Conservation (phyloP, 2,888 invertebrate genomes). For the Matsumyia berberina region DNA sequence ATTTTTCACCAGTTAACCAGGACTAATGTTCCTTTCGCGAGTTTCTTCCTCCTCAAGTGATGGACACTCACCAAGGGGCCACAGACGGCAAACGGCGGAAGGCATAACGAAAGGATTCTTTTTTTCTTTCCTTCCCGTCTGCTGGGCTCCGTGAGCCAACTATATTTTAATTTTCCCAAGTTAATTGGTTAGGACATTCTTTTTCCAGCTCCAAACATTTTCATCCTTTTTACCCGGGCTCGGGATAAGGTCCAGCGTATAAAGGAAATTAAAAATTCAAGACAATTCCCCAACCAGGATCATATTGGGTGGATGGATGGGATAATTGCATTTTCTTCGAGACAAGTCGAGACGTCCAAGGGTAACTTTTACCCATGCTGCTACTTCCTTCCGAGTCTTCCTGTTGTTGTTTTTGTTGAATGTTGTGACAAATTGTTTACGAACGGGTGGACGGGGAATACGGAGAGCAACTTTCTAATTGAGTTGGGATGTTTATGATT, state of each 20-base stretch:
- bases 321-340: conserved; percentile 71
- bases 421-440: conserved; percentile 72
- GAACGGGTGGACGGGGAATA: conserved; percentile 32
- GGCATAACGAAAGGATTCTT: neutral
- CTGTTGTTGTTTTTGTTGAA: conserved; percentile 30
- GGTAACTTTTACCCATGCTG: conserved; percentile 36
- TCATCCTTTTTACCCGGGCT: neutral
- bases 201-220: neutral
- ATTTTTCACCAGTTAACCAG: conserved; percentile 72
- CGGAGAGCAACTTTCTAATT: conserved; percentile 56
- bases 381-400: too few relatives aligned
- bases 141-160: conserved; percentile 51
- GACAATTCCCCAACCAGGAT: conserved; percentile 64
- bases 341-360: conserved; percentile 31
- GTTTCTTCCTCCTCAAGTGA: conserved; percentile 41
- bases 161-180: conserved; percentile 72
- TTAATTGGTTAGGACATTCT: conserved; percentile 69
- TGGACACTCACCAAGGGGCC: conserved; percentile 32
- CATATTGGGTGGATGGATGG: conserved; percentile 51
- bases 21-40: conserved; percentile 67
- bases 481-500: conserved; percentile 75
- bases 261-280: conserved; percentile 75
- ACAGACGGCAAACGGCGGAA: neutral
- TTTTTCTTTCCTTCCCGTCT: conserved; percentile 58
- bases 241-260: conserved; percentile 31